Percentiles rank a stretch among this genome's conserved stretches.
These are phyloP conservation scores for Channallabes apus DNA, from an alignment of 2,797 vertebrate species.

Conservation along the genomic window DNA sequence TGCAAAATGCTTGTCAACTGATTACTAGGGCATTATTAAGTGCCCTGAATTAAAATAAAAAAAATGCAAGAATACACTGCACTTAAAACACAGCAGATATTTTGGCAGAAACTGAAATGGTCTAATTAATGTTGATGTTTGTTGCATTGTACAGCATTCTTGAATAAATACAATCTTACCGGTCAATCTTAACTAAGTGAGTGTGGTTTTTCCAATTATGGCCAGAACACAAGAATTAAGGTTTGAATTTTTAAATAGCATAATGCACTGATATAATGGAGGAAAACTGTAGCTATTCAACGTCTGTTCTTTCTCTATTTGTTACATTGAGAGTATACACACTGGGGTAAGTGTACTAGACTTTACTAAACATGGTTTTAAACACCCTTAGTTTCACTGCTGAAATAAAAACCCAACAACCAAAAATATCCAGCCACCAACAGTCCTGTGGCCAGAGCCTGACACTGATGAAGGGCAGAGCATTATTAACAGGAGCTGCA, in stretches of 20 bases:
- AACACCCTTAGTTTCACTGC: constrained; percentile 7
- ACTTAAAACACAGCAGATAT: not conserved
- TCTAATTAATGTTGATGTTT: not conserved
- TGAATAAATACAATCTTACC: not conserved
- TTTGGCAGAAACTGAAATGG: not conserved
- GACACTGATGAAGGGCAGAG: not conserved
- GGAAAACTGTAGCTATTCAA: not conserved
- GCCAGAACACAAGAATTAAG: not conserved
- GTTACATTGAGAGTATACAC: not conserved
- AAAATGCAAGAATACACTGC: not conserved
- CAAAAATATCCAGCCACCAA: not conserved
- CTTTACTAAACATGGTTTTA: not conserved
- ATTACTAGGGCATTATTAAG: not conserved
- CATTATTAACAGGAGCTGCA: constrained; percentile 17
- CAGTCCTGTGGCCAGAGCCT: constrained; percentile 6
- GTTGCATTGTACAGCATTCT: not conserved
- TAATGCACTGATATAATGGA: not conserved
- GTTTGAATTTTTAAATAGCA: not conserved
- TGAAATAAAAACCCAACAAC: not conserved
- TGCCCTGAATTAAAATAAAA: not conserved
- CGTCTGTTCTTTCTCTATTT: not conserved
- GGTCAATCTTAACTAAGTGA: not conserved
- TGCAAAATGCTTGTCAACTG: not conserved
- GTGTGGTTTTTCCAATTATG: not conserved
- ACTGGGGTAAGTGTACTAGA: not conserved